These are phyloP conservation scores for Heloderma charlesbogerti DNA, from an alignment of 2,113 vertebrate genomes.

Conservation along the genomic window DNA sequence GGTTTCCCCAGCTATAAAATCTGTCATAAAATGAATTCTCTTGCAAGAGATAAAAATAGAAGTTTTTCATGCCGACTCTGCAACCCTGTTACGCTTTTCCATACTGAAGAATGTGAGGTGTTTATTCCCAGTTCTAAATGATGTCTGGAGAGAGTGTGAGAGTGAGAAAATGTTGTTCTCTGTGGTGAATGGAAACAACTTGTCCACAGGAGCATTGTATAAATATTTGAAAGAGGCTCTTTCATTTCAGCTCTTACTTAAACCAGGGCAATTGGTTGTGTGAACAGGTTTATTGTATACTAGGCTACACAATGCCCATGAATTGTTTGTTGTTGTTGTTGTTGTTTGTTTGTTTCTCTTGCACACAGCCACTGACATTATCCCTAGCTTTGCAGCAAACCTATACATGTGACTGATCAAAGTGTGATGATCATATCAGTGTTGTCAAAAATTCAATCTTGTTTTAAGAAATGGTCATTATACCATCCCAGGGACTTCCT, in stretches of 20 bases:
- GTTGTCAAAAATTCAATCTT: not conserved
- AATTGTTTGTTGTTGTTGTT: not conserved
- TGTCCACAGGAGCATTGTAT: not conserved
- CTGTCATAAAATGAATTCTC: slow-evolving; percentile 28
- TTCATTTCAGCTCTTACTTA: not conserved
- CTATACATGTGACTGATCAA: not conserved
- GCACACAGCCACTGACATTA: not conserved
- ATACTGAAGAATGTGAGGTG: not conserved
- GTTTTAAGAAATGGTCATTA: not conserved
- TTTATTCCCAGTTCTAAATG: not conserved
- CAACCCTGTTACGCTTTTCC: slow-evolving; percentile 14
- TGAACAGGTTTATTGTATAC: not conserved
- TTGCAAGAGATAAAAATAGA: slow-evolving; percentile 24
- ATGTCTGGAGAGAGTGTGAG: not conserved
- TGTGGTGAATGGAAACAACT: not conserved
- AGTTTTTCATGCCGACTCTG: slow-evolving; percentile 15
- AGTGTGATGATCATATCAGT: not conserved
- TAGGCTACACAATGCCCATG: not conserved
- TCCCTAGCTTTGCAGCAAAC: not conserved
- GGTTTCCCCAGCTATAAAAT: slow-evolving; percentile 4
- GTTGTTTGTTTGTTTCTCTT: not conserved
- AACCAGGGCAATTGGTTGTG: not conserved
- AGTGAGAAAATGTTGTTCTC: not conserved
- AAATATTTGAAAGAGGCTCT: not conserved
- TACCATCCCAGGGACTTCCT: too few relatives aligned